phyloP scores from a whole-genome alignment of 2,113 vertebrate genomes.

The Spilogale gracilis region DNA sequence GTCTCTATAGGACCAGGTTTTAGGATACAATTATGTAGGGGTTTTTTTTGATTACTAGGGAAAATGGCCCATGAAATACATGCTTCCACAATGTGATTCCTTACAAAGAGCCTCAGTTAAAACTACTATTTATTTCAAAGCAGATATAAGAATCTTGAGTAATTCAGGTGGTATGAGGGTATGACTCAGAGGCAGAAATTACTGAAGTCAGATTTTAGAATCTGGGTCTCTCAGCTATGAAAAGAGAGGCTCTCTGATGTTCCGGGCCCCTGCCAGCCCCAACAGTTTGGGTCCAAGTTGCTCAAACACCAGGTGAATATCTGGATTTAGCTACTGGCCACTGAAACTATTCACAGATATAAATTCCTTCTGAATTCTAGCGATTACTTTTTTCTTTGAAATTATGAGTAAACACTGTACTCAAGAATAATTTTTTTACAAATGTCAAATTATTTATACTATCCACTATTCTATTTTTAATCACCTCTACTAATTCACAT shows the following conservation, averaged over 20 bases:
- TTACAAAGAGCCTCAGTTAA: background rate
- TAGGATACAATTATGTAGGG: background rate
- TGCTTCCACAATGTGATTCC: background rate
- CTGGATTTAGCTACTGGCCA: background rate
- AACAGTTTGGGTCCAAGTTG: background rate
- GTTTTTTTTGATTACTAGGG: background rate
- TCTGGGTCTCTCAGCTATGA: background rate
- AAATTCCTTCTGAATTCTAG: background rate
- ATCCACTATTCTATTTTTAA: background rate
- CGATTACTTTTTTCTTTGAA: background rate
- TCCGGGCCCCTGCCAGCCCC: background rate
- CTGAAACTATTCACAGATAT: background rate
- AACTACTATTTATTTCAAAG: constrained; percentile 22
- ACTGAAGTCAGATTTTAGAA: background rate
- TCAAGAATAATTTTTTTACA: constrained; percentile 53
- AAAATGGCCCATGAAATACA: background rate
- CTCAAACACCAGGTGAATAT: background rate
- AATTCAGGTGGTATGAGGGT: background rate
- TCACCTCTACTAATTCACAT: background rate
- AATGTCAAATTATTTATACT: background rate
- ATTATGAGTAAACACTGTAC: background rate
- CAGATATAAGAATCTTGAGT: background rate
- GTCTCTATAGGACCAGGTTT: background rate
- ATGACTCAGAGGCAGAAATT: background rate
- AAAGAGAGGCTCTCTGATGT: background rate